Evolutionary conservation across 2,888 invertebrate genomes (phyloP).

Genomic region (Macaria notata): DNA sequence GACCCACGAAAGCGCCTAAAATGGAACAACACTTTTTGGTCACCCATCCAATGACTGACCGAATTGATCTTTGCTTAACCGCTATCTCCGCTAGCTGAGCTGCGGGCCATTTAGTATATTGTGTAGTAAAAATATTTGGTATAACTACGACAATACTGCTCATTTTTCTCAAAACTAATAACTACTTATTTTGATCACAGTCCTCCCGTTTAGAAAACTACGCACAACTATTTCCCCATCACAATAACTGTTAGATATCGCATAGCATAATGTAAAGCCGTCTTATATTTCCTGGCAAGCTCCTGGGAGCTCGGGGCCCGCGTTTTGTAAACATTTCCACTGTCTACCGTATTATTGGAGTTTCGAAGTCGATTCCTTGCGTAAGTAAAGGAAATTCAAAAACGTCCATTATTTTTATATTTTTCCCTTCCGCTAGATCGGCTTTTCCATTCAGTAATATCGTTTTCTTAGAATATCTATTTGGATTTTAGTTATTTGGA

Average conservation of each 20-base stretch:
- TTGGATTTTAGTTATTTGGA: too few species aligned
- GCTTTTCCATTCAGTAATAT: conserved; percentile 18
- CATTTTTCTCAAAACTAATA: too few species aligned
- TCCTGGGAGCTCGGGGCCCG: conserved; percentile 34
- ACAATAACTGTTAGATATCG: conserved; percentile 13
- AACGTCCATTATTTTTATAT: conserved; percentile 35
- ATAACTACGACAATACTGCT: too few species aligned
- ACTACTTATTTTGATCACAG: too few species aligned
- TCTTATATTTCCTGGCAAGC: conserved; percentile 34
- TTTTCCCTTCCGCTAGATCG: conserved; percentile 24
- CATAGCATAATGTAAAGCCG: conserved; percentile 15
- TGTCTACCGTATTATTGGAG: conserved; percentile 40
- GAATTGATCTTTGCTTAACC: too few species aligned
- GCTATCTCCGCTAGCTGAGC: too few species aligned
- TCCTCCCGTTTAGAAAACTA: too few species aligned
- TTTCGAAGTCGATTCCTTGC: conserved; percentile 39
- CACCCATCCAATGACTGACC: too few species aligned
- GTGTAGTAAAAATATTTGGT: too few species aligned
- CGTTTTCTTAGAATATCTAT: conserved; percentile 10
- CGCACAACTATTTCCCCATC: not conserved
- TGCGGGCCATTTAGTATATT: too few species aligned
- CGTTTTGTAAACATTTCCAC: conserved; percentile 42
- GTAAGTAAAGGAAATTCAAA: conserved; percentile 35
- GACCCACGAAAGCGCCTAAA: too few species aligned
- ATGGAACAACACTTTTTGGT: too few species aligned